phyloP scores from a whole-genome alignment of 1,140 invertebrate species.

The Macrobrachium nipponense region DNA sequence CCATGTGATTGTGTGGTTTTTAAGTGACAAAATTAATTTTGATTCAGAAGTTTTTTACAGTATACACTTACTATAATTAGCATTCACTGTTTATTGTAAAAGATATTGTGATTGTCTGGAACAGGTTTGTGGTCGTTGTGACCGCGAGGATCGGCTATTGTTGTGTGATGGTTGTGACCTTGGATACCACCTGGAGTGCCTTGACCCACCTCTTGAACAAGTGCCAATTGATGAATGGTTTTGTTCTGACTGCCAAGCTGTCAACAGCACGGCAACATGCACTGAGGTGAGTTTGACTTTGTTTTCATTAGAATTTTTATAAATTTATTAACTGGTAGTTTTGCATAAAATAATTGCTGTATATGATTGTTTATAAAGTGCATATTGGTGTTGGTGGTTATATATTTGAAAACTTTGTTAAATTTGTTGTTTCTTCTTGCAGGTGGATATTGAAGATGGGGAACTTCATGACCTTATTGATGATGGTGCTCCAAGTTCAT shows the following conservation, averaged over 20 bases:
- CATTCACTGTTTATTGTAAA: too few relatives aligned
- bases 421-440: background rate
- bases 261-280: slow-evolving; percentile 34
- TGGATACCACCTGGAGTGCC: slow-evolving; percentile 69
- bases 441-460: slow-evolving; percentile 46
- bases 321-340: too few relatives aligned
- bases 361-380: too few relatives aligned
- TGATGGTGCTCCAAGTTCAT: slow-evolving; percentile 55
- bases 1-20: too few relatives aligned
- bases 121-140: slow-evolving; percentile 80
- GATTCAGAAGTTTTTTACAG: too few relatives aligned
- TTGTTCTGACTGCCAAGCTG: slow-evolving; percentile 74
- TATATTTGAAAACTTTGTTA: too few relatives aligned
- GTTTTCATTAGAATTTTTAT: too few relatives aligned
- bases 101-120: slow-evolving; percentile 64
- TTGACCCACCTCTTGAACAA: slow-evolving; percentile 81
- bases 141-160: slow-evolving; percentile 88
- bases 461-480: slow-evolving; percentile 44
- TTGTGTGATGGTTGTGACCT: slow-evolving; percentile 82
- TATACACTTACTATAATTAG: too few relatives aligned
- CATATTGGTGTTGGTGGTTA: too few relatives aligned
- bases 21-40: too few relatives aligned
- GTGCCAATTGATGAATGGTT: slow-evolving; percentile 89
- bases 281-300: slow-evolving; percentile 30
- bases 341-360: too few relatives aligned